Conservation (phyloP, 2,113 vertebrate species). For the Todiramphus chloris region DNA sequence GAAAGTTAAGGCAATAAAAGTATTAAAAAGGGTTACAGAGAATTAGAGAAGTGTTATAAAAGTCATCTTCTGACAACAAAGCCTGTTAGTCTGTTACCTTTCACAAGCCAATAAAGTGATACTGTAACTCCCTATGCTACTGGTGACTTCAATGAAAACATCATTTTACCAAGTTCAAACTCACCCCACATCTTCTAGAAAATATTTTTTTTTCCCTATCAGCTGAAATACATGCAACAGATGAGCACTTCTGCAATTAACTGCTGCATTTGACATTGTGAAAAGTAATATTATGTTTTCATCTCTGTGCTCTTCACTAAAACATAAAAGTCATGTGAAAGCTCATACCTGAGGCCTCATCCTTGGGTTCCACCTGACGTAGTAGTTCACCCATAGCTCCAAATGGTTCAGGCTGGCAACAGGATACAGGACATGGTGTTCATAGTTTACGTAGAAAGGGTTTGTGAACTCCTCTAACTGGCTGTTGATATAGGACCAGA, state of each 20-base stretch:
- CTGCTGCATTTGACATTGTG: not conserved
- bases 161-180: not conserved
- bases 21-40: not conserved
- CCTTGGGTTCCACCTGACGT: slow-evolving; percentile 92
- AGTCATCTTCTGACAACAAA: not conserved
- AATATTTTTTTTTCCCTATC: not conserved
- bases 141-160: not conserved
- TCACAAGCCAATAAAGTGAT: not conserved
- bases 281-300: fast-evolving
- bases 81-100: not conserved
- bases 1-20: not conserved
- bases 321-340: not conserved
- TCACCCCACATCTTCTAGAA: not conserved
- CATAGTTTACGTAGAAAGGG: slow-evolving; percentile 93
- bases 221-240: not conserved
- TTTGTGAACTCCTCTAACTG: slow-evolving; percentile 93
- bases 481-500: slow-evolving; percentile 97
- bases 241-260: not conserved
- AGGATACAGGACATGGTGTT: slow-evolving; percentile 91
- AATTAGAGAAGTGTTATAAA: not conserved
- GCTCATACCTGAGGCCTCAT: slow-evolving; percentile 91
- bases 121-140: not conserved
- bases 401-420: slow-evolving; percentile 89
- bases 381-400: slow-evolving; percentile 94
- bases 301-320: not conserved